Evolutionary conservation across 2,888 invertebrate genomes (phyloP), one percentile per base, ranked within the genome.

Genomic region (Erebia ligea): DNA sequence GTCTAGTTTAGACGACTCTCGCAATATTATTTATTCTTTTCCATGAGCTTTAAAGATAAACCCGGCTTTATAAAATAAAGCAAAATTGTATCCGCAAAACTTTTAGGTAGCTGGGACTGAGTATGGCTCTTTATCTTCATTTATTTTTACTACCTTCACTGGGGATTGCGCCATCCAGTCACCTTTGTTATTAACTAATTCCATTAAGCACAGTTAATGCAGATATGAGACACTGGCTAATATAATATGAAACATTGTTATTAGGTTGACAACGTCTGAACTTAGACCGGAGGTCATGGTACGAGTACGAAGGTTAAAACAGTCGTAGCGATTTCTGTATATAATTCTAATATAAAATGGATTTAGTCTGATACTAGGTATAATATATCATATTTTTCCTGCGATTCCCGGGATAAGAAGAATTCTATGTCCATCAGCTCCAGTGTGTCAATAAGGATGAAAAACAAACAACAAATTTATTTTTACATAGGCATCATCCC

Each of bases 101-200:
- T 61, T 67, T 65, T 65, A 65, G 54, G 54, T 54, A 58, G 59
- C 57, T 66, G 63, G 65, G 69, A 57, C 45, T 45, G 10, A 19
- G 64, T 40, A 40, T 40, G 64, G 19, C 64, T 54, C 40, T 67
- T 72, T 63, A 57, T 61, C 59, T 63, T 63, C 62, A 67, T 56
- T 70, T 57, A 62, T 48, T 72, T 68, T 66, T 69, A 69, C 61
- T 67, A 66, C 66, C 9, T 45, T 13, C 45, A 34, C 21, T 17
- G 42, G 56, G 61, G 25, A 57, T 21, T 25, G 25, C 63, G 25
- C n/a, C 9, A n/a, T 62, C 15, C 45, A 40, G 45, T 25, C 17
- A 54, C 21, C 42, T 63, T 64, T 59, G 25, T 68, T 69, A 66
- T 58, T 69, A 68, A 69, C 65, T 62, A 69, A 69, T 56, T 69